Evolutionary conservation across 2,113 vertebrate species (phyloP).

Genomic region (Ornithorhynchus anatinus): DNA sequence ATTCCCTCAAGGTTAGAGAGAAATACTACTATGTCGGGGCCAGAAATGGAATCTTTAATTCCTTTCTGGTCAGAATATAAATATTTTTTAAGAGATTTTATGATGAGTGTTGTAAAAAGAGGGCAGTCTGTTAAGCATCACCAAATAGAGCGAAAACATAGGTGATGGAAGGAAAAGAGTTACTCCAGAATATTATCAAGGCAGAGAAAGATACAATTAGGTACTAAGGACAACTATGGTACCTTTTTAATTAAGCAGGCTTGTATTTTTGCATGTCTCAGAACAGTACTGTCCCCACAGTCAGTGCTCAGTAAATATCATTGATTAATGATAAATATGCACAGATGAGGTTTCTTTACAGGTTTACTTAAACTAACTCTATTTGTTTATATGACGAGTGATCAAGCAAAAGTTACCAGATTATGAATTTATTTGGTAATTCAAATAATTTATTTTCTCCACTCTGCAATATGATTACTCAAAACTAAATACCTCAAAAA

Average conservation of each 20-base stretch:
- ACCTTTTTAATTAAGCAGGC: constrained; percentile 70
- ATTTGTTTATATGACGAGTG: constrained; percentile 62
- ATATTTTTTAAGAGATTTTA: constrained; percentile 2
- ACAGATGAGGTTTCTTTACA: constrained; percentile 62
- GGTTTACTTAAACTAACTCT: constrained; percentile 70
- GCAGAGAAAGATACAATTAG: constrained; percentile 37
- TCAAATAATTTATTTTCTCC: constrained; percentile 46
- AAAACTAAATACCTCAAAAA: constrained; percentile 52
- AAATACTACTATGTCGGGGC: too few species aligned
- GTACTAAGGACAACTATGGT: constrained; percentile 53
- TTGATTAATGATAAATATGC: constrained; percentile 66
- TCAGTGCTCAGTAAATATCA: too few species aligned
- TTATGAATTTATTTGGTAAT: constrained; percentile 49
- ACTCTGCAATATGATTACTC: constrained; percentile 23
- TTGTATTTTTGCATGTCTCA: constrained; percentile 66
- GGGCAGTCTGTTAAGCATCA: background rate
- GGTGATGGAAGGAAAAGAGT: constrained; percentile 31
- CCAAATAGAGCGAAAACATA: background rate
- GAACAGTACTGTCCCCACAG: too few species aligned
- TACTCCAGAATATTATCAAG: constrained; percentile 31
- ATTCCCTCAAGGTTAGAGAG: too few species aligned
- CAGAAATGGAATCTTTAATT: too few species aligned
- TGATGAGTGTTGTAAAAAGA: background rate
- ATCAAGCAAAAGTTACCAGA: constrained; percentile 67
- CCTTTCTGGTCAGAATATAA: too few species aligned